Percentiles rank a stretch among this genome's conserved stretches.
phyloP scores from a whole-genome alignment of 1,140 invertebrate species.

The Drosophila novamexicana region DNA sequence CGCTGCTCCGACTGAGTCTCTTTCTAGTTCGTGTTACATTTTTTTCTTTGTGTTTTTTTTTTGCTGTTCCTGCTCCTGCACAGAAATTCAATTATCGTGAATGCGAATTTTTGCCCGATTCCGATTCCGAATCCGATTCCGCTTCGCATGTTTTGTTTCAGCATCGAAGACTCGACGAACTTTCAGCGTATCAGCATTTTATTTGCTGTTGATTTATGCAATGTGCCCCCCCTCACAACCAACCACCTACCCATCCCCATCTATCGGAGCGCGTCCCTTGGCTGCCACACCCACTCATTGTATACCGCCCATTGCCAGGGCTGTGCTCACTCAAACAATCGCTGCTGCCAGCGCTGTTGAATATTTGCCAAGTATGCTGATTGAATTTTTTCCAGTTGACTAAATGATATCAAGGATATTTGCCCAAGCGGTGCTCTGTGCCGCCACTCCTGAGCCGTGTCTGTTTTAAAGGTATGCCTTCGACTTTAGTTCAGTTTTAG shows the following conservation, averaged over 20 bases:
- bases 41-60: conserved; percentile 40
- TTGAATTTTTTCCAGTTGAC: conserved; percentile 84
- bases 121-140: conserved; percentile 63
- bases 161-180: conserved; percentile 69
- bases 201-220: conserved; percentile 84
- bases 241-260: conserved; percentile 5
- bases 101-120: conserved; percentile 79
- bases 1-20: conserved; percentile 54
- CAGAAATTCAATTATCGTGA: conserved; percentile 83
- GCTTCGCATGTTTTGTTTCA: conserved; percentile 81
- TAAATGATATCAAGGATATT: conserved; percentile 85
- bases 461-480: conserved; percentile 41
- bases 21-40: conserved; percentile 17
- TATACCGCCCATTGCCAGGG: conserved; percentile 14
- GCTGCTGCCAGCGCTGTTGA: conserved; percentile 62
- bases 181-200: conserved; percentile 84
- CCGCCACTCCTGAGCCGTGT: conserved; percentile 45
- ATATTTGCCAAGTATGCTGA: conserved; percentile 84
- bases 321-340: conserved; percentile 50
- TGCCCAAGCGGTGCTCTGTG: conserved; percentile 54
- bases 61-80: conserved; percentile 56
- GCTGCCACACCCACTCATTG: background rate
- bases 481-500: conserved; percentile 4
- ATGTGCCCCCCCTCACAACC: conserved; percentile 7
- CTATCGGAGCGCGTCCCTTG: conserved; percentile 27